phyloP scores from a whole-genome alignment of 2,797 vertebrate species.

The Acipenser oxyrinchus region DNA sequence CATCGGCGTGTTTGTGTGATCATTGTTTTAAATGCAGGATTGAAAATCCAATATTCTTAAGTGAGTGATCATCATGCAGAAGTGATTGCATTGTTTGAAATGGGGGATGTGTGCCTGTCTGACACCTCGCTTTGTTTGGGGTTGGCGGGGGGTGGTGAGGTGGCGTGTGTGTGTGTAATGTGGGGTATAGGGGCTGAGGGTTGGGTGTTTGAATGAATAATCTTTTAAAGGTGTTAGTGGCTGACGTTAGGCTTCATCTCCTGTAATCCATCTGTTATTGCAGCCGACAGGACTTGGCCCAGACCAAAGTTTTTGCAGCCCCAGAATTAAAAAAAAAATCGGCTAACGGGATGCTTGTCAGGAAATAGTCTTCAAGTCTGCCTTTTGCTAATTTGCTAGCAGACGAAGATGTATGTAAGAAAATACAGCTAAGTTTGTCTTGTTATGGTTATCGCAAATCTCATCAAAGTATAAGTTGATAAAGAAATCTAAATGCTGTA shows the following conservation, averaged over 20 bases:
- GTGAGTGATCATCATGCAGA: too few relatives aligned
- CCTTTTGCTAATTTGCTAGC: constrained; percentile 16
- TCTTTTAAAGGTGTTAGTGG: constrained; percentile 34
- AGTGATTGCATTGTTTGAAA: too few relatives aligned
- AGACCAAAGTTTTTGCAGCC: constrained; percentile 20
- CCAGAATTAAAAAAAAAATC: constrained; percentile 19
- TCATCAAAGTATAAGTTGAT: not conserved
- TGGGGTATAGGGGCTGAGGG: constrained; percentile 11
- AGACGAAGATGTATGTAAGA: constrained; percentile 15
- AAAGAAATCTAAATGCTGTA: not conserved
- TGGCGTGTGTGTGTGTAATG: not conserved
- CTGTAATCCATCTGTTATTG: constrained; percentile 36
- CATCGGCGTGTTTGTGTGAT: too few relatives aligned
- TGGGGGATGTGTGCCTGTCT: too few relatives aligned
- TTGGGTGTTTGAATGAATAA: constrained; percentile 23
- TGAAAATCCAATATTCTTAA: too few relatives aligned
- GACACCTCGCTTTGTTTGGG: too few relatives aligned
- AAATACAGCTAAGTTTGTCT: not conserved
- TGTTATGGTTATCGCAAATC: constrained; percentile 24
- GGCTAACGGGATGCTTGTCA: constrained; percentile 15
- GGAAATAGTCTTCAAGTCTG: constrained; percentile 22
- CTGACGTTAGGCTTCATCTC: constrained; percentile 20
- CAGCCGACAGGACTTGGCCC: constrained; percentile 21
- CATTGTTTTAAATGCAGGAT: too few relatives aligned
- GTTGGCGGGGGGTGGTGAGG: too few relatives aligned